Base-by-base conservation (phyloP, 2,797 vertebrate genomes). In the Diplodus sargus region DNA sequence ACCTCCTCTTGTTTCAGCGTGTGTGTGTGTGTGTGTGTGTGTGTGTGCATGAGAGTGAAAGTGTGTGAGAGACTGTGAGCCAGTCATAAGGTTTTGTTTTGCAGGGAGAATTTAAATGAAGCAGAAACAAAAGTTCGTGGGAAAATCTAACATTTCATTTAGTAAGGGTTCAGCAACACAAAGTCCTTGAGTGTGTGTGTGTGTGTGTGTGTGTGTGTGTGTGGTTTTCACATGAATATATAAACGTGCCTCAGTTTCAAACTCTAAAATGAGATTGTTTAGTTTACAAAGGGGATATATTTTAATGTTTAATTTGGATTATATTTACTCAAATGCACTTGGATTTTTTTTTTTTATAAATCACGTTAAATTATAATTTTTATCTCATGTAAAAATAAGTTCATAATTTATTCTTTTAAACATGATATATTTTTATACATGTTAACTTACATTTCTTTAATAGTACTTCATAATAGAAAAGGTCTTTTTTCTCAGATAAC, bases 91-190 rank as follows among this genome's bases (percentile, higher is more conserved):
- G 60, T 64, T 78, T 70, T 78, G 56, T 64, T 85, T 82, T 81
- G 70, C 60, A 43, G 70, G 58, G n/a, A 64, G 68, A 49, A 84
- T 82, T 81, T 65, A 67, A 81, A 78, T 82, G 15, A 89, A 83
- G 70, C 45, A 59, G 70, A 82, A 88, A 86, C 70, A 85, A 85
- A 85, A 73, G 74, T 86, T 81, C 11, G 23, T 79, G 73, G 65
- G 72, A 83, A 78, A 83, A 82, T 76, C 45, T 34, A 58, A 47
- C 62, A 72, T 76, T 70, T 82, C 16, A 57, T 72, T 74, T 77
- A 73, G 16, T 34, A 74, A 61, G 52, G 49, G n/a, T 81, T 52
- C 54, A 80, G 65, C 57, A 76, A 47, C 15, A 76, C 54, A 61
- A 57, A 67, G 77, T 77, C 25, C 14, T 68, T 16, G 5, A 34